Conservation (phyloP, 1,140 invertebrate genomes). For the Brachionus rubens region DNA sequence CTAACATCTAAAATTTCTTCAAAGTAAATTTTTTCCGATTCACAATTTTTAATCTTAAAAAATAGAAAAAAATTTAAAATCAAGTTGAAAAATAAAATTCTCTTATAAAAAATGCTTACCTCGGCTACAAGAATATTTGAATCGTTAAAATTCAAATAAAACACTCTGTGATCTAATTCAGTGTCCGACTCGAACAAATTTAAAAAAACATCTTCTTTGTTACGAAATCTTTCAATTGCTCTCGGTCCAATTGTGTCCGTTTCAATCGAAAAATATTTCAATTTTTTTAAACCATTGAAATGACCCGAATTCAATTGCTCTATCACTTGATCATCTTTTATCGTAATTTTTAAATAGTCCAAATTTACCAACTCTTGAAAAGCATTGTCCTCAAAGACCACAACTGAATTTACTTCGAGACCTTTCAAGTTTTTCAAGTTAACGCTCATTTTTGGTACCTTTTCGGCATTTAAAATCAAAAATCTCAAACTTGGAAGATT, state of each 20-base stretch:
- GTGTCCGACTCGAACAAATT: background rate
- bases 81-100: background rate
- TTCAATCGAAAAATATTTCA: constrained; percentile 2
- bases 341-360: background rate
- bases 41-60: constrained; percentile 19
- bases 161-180: background rate
- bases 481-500: background rate
- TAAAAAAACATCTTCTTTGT: background rate
- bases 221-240: background rate
- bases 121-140: background rate
- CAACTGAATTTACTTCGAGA: background rate
- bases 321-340: background rate
- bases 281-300: constrained; percentile 2
- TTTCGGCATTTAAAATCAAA: background rate
- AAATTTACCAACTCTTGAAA: background rate
- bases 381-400: background rate
- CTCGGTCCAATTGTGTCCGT: background rate
- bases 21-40: background rate
- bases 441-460: background rate
- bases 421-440: constrained; percentile 3
- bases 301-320: background rate
- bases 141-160: constrained; percentile 13
- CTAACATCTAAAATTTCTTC: background rate
- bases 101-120: background rate
- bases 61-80: background rate